These are phyloP conservation scores for Sapajus apella DNA, from an alignment of 2,113 vertebrate genomes.

Conservation along the genomic window DNA sequence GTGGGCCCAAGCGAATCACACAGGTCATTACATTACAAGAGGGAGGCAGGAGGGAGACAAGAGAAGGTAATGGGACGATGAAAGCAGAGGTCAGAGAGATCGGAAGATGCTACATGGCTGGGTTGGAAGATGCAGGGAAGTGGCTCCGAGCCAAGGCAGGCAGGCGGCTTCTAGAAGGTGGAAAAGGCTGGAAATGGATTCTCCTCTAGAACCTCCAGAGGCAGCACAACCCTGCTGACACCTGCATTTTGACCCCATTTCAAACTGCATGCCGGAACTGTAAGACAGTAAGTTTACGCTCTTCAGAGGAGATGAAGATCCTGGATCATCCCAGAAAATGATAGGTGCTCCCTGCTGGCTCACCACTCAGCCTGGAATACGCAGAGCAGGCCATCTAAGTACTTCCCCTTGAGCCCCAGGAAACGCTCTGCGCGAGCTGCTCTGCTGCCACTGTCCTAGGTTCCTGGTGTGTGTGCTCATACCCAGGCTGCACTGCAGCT, in stretches of 20 bases:
- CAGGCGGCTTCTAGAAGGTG: neutral
- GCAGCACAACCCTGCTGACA: neutral
- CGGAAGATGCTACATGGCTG: neutral
- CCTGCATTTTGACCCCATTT: accelerated
- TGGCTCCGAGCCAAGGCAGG: accelerated
- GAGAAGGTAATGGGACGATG: neutral
- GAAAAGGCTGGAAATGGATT: accelerated
- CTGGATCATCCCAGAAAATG: neutral
- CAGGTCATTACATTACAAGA: neutral
- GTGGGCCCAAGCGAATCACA: neutral
- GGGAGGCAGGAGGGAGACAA: neutral
- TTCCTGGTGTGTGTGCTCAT: neutral
- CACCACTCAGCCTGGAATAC: neutral
- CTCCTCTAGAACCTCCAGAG: neutral
- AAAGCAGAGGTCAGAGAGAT: neutral
- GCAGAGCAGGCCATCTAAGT: accelerated
- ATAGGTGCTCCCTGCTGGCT: neutral
- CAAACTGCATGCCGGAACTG: neutral
- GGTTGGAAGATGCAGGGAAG: neutral
- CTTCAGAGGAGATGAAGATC: accelerated
- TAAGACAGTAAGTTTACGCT: neutral
- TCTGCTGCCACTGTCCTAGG: neutral
- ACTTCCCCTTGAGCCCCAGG: neutral
- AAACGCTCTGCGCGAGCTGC: neutral
- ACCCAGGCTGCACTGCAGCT: accelerated